A percentile compares a stretch with the other conserved stretches of the same genome.
Conservation (phyloP, 2,888 invertebrate species). For the Rotaria magnacalcarata region DNA sequence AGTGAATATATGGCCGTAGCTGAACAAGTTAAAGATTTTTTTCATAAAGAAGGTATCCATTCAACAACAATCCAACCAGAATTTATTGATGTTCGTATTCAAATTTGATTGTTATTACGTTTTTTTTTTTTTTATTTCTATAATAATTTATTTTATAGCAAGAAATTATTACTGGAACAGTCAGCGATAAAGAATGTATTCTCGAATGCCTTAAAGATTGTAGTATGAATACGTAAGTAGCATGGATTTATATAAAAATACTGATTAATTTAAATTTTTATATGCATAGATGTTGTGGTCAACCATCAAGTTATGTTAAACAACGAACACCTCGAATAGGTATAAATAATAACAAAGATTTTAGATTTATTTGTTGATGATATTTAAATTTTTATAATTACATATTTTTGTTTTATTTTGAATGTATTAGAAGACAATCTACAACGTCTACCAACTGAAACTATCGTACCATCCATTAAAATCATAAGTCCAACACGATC, state of each 20-base stretch:
- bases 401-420: background rate
- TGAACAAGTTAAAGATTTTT: slow-evolving; percentile 89
- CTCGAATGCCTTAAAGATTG: slow-evolving; percentile 40
- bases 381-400: no score
- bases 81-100: slow-evolving; percentile 37
- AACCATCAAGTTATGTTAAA: slow-evolving; percentile 27
- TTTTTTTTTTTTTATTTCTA: background rate
- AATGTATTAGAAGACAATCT: background rate
- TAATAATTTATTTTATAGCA: background rate
- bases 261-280: no score
- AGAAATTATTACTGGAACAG: background rate
- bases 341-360: background rate
- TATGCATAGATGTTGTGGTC: background rate
- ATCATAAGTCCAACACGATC: slow-evolving; percentile 2
- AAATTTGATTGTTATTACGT: background rate
- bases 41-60: slow-evolving; percentile 95
- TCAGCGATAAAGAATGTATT: slow-evolving; percentile 38
- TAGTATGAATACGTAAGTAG: slow-evolving; percentile 35
- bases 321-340: background rate
- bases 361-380: background rate
- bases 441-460: background rate
- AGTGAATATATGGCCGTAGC: slow-evolving; percentile 91
- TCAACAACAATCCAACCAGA: slow-evolving; percentile 83
- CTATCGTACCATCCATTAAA: background rate
- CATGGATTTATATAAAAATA: background rate